These are phyloP conservation scores for Phaonia tiefii DNA, from an alignment of 2,888 invertebrate genomes.

Conservation along the genomic window DNA sequence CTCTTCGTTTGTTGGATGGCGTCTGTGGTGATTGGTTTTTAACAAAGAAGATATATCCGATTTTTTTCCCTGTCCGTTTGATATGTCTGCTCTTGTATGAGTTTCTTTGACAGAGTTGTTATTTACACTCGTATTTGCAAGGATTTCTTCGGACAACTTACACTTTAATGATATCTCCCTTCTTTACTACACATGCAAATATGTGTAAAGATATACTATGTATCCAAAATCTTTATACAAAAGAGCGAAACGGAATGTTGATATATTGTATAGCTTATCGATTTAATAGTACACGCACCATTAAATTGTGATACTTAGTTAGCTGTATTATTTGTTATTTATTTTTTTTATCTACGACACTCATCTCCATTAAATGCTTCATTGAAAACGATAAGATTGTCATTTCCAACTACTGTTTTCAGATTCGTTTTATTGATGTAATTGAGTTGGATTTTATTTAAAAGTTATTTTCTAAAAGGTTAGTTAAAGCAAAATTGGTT, in stretches of 20 bases:
- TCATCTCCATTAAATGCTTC: too few relatives aligned
- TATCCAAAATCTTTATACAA: too few relatives aligned
- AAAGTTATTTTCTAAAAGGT: too few relatives aligned
- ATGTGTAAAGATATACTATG: neutral
- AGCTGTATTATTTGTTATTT: constrained; percentile 11
- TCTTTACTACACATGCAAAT: neutral
- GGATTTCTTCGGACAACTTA: constrained; percentile 36
- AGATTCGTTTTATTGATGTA: too few relatives aligned
- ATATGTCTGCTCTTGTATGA: neutral
- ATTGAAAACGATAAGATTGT: too few relatives aligned
- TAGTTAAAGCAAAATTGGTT: too few relatives aligned
- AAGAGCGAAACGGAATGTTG: neutral
- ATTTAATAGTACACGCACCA: constrained; percentile 46
- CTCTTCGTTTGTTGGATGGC: too few relatives aligned
- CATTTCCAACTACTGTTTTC: too few relatives aligned
- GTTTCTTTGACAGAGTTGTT: neutral
- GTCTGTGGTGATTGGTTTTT: neutral
- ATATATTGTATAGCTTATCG: constrained; percentile 40
- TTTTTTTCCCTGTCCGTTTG: too few relatives aligned
- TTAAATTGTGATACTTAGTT: constrained; percentile 31
- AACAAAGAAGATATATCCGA: neutral
- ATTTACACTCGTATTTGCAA: neutral
- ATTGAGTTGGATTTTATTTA: too few relatives aligned
- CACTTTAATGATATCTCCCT: constrained; percentile 39
- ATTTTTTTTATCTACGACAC: too few relatives aligned